Evolutionary conservation across 2,888 invertebrate genomes (phyloP), one percentile per base, ranked within the genome.

Genomic region (Cheilosia soror): DNA sequence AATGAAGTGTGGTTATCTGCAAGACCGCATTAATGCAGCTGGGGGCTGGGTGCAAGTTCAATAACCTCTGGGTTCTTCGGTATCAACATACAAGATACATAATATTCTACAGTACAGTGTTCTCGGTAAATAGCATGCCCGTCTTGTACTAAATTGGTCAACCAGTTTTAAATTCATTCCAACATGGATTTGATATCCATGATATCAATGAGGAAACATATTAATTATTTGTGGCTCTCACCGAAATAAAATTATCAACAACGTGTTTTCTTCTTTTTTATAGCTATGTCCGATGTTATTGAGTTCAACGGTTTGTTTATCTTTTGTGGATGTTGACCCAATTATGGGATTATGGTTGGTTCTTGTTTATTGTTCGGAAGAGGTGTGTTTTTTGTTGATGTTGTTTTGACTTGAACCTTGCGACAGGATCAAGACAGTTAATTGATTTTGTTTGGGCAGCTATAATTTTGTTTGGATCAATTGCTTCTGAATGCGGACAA

Each of bases 221-320:
- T 58, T 29, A 42, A 9, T 13, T 55, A 37, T 37, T 37, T 37
- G 37, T 29, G 29, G 51, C 51, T 62, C 27, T 58, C 51, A 40
- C 20, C 27, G 31, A 57, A 51, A 40, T n/a, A 40, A 58, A 40
- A 68, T 29, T 11, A 65, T 51, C n/a, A 65, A 9, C 13, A 37
- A 57, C 57, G 31, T 11, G 7, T 55, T 15, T 57, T 60, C 11
- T 51, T 29, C 20, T 5, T 47, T 37, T 53, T n/a, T 31, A 20
- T 20, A 20, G 20, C 20, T 20, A 49, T 62, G 25, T 72, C 55
- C 44, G 25, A 63, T 44, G 44, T 44, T 53, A 6, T 37, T 15
- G 62, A 66, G 72, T 72, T 78, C 77, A 82, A 78, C 15, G 62
- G 60, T 55, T 83, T 73, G 57, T 69, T 80, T 71, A 66, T 65